These are phyloP conservation scores for Noctua pronuba DNA, from an alignment of 2,888 invertebrate species.

Conservation along the genomic window DNA sequence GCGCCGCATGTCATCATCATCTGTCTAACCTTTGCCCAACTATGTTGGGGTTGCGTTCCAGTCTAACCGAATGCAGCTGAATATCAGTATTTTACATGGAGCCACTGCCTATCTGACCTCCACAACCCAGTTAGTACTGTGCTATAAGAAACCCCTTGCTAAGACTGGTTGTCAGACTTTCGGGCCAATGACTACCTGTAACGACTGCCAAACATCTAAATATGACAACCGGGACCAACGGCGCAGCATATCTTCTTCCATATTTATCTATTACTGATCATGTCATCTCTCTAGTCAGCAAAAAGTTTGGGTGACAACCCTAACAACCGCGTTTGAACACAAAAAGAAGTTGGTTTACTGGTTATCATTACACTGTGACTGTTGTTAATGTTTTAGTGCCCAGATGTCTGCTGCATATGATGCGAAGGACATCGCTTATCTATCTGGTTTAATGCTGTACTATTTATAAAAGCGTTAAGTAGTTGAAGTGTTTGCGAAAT, in stretches of 20 bases:
- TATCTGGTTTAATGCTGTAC: constrained; percentile 42
- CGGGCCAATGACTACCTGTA: neutral
- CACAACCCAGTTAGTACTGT: neutral
- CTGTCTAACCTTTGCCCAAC: too few relatives aligned
- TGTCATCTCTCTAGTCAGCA: neutral
- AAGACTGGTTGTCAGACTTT: neutral
- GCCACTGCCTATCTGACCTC: neutral
- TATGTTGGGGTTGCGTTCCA: too few relatives aligned
- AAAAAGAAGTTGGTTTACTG: neutral
- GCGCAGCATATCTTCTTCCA: neutral
- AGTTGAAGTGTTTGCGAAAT: constrained; percentile 12
- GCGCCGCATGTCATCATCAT: too few relatives aligned
- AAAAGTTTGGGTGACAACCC: neutral
- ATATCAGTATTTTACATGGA: too few relatives aligned
- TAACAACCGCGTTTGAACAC: neutral
- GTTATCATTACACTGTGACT: constrained; percentile 5
- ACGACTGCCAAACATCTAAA: neutral
- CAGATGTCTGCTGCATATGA: constrained; percentile 51
- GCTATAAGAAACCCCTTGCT: neutral
- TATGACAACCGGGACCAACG: neutral
- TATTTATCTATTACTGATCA: neutral
- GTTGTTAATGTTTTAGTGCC: constrained; percentile 42
- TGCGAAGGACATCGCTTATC: constrained; percentile 55
- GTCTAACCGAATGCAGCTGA: too few relatives aligned
- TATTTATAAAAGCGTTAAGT: constrained; percentile 30